Evolutionary conservation across 2,797 vertebrate species (phyloP), one percentile per base, ranked within the genome.

Genomic region (Siniperca undulata): DNA sequence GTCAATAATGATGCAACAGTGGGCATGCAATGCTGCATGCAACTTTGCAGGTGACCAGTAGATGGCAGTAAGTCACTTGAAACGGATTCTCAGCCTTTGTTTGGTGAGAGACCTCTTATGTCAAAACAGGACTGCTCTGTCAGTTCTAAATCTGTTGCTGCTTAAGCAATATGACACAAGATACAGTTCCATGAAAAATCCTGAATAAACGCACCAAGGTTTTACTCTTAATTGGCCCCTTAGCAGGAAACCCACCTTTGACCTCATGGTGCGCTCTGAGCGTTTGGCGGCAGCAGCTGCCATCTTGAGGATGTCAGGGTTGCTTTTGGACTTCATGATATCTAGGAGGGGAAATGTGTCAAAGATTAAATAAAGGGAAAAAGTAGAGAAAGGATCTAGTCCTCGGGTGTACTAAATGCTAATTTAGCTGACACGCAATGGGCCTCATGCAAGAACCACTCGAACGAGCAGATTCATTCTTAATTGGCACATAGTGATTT

Each of bases 311-410:
- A 97, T 97, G 90, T 97, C 96, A 14, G 96, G 96, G 91, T 97
- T 96, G 85, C 96, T 97, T 92, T 96, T 97, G 79, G 96, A 97
- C 93, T 97, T 97, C 96, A 97, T 96, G 88, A 97, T 97, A 88
- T 97, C 96, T 97, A 64, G 30, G 46, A 79, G 48, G 64, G 62
- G 65, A 8, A 34, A 64, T 0, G 13, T 17, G 42, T 36, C 12
- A 67, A 24, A 53, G 56, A 42, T 59, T 2, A 78, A 42, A 60
- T 13, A 20, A 36, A 30, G 19, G 3, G 5, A 22, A 19, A n/a
- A 19, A 59, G 36, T 36, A 2, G n/a, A 27, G 3, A 44, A 27
- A 38, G 2, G 27, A 38, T 30, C 13, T 7, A 62, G 46, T 34
- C 19, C 7, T 48, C 19, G 11, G 7, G 22, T 34, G 52, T 20